phyloP scores from a whole-genome alignment of 1,140 invertebrate genomes.

The Zaprionus capensis region DNA sequence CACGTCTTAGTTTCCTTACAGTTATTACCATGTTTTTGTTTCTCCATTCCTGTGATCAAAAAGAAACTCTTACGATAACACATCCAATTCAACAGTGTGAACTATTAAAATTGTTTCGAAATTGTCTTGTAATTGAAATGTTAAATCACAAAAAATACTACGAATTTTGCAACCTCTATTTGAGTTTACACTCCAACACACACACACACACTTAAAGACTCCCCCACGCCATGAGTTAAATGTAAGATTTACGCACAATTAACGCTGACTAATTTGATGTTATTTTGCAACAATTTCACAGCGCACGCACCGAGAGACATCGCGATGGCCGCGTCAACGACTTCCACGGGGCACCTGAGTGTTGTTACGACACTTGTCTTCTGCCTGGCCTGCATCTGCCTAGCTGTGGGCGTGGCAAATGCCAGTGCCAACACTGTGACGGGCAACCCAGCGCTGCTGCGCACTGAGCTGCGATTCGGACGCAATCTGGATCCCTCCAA shows the following conservation, averaged over 20 bases:
- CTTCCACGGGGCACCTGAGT: slow-evolving; percentile 30
- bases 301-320: slow-evolving; percentile 40
- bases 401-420: slow-evolving; percentile 14
- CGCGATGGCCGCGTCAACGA: slow-evolving; percentile 33
- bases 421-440: slow-evolving; percentile 40
- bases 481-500: slow-evolving; percentile 90
- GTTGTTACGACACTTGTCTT: slow-evolving; percentile 7
- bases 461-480: slow-evolving; percentile 91
- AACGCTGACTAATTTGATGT: slow-evolving; percentile 40
- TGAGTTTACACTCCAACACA: not conserved
- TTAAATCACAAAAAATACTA: too few relatives aligned
- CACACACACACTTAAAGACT: not conserved
- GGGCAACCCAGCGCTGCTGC: slow-evolving; percentile 86
- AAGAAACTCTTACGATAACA: too few relatives aligned
- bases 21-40: too few relatives aligned
- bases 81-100: too few relatives aligned
- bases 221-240: not conserved
- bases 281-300: slow-evolving; percentile 49
- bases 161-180: too few relatives aligned
- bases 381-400: not conserved
- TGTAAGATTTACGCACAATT: slow-evolving; percentile 26
- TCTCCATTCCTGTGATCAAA: too few relatives aligned
- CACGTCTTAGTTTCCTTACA: too few relatives aligned
- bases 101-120: too few relatives aligned
- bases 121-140: too few relatives aligned